Percentiles rank a stretch among this genome's conserved stretches.
Evolutionary conservation across 2,113 vertebrate species (phyloP).

Genomic region (Dasyprocta punctata): DNA sequence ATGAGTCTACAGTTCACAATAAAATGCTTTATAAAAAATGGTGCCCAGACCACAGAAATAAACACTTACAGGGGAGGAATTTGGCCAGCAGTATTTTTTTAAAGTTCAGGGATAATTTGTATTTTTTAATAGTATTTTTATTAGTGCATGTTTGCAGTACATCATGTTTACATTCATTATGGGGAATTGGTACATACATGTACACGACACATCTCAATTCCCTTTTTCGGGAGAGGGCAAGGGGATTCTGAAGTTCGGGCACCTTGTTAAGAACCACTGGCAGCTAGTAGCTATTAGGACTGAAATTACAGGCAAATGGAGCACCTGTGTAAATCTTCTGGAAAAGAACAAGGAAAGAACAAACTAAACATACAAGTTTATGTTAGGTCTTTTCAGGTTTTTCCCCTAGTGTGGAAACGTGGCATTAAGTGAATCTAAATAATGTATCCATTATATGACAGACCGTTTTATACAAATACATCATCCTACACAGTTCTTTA

Average conservation of each 20-base stretch:
- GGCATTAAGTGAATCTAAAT: conserved; percentile 9
- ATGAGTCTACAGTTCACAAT: conserved; percentile 10
- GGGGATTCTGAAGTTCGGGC: not conserved
- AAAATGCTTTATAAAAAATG: not conserved
- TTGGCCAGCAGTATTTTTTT: not conserved
- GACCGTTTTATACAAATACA: conserved; percentile 62
- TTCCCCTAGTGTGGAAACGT: not conserved
- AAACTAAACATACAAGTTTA: not conserved
- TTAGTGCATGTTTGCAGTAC: not conserved
- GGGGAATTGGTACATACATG: not conserved
- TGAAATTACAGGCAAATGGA: not conserved
- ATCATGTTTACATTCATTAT: not conserved
- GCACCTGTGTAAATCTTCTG: not conserved
- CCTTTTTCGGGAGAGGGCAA: not conserved
- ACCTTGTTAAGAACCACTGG: not conserved
- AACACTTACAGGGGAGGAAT: not conserved
- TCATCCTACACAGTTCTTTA: conserved; percentile 63
- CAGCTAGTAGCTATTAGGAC: not conserved
- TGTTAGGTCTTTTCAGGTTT: not conserved
- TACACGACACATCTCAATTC: not conserved
- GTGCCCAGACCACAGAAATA: not conserved
- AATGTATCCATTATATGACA: conserved; percentile 29
- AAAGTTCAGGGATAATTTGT: not conserved
- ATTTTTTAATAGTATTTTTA: not conserved
- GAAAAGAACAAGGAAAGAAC: not conserved